Evolutionary conservation across 2,113 vertebrate genomes (phyloP).

Genomic region (Petrocephalus microphthalmus): DNA sequence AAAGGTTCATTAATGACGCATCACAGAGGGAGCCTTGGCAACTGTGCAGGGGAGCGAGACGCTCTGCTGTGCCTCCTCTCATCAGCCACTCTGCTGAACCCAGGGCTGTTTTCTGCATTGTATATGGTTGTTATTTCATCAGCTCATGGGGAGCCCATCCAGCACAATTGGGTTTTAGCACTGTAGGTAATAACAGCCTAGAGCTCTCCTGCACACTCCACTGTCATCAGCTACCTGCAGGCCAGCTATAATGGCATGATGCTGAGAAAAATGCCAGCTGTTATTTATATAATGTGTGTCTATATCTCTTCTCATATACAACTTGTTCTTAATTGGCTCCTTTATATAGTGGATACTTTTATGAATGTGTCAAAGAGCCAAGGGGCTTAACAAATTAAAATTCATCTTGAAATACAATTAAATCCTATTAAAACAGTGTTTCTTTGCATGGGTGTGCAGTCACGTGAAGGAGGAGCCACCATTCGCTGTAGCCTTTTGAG

Average conservation of each 20-base stretch:
- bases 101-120: not conserved
- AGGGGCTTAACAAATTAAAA: constrained; percentile 13
- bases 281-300: constrained; percentile 10
- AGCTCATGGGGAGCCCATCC: not conserved
- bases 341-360: constrained; percentile 12
- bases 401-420: constrained; percentile 12
- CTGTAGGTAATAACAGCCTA: not conserved
- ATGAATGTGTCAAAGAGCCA: not conserved
- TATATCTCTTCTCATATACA: constrained; percentile 19
- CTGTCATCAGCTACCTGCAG: constrained; percentile 1
- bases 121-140: not conserved
- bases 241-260: not conserved
- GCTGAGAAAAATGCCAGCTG: constrained; percentile 7
- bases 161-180: not conserved
- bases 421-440: constrained; percentile 5
- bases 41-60: not conserved
- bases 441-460: not conserved
- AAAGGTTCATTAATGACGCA: not conserved
- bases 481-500: constrained; percentile 28
- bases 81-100: not conserved
- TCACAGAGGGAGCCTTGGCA: not conserved
- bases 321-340: constrained; percentile 18
- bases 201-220: not conserved
- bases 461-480: not conserved
- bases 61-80: not conserved